A percentile compares a stretch with the other conserved stretches of the same genome.
Evolutionary conservation across 2,888 invertebrate species (phyloP).

Genomic region (Cyrtodaria siliqua): DNA sequence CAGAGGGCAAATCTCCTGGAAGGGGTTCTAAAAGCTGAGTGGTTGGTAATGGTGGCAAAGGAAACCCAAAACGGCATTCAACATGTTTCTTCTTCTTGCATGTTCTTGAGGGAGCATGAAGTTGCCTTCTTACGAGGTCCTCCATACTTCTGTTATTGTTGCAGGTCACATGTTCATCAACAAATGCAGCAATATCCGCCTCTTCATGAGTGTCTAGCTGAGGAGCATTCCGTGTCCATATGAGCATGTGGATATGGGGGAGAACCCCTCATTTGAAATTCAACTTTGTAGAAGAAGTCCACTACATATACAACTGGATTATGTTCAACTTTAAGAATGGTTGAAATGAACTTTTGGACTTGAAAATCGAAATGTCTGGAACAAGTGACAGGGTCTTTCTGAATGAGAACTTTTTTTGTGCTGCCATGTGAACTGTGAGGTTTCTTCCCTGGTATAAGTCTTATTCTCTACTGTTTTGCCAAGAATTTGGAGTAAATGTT

Average conservation of each 20-base stretch:
- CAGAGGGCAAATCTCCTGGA: too few relatives aligned
- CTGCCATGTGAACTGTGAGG: conserved; percentile 9
- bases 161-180: conserved; percentile 38
- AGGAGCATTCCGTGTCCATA: conserved; percentile 48
- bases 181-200: conserved; percentile 21
- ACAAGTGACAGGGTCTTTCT: conserved; percentile 53
- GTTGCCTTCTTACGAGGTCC: conserved; percentile 2
- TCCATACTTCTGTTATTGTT: conserved; percentile 6
- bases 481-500: conserved; percentile 35
- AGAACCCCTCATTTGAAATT: conserved; percentile 48
- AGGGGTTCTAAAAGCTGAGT: too few relatives aligned
- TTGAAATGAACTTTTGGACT: too few relatives aligned
- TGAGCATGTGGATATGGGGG: conserved; percentile 54
- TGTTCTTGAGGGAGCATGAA: conserved; percentile 20
- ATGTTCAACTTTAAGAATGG: too few relatives aligned
- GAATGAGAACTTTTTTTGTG: conserved; percentile 32
- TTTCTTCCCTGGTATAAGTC: conserved; percentile 9
- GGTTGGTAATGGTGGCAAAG: conserved; percentile 50
- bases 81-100: conserved; percentile 33
- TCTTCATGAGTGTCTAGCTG: conserved; percentile 10
- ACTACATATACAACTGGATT: too few relatives aligned
- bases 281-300: too few relatives aligned
- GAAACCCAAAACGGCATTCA: conserved; percentile 42
- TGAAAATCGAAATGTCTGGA: conserved; percentile 62
- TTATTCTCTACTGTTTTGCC: conserved; percentile 17